Percentiles rank a stretch among this genome's conserved stretches.
Evolutionary conservation across 2,113 vertebrate genomes (phyloP).

Genomic region (Bostrychus sinensis): DNA sequence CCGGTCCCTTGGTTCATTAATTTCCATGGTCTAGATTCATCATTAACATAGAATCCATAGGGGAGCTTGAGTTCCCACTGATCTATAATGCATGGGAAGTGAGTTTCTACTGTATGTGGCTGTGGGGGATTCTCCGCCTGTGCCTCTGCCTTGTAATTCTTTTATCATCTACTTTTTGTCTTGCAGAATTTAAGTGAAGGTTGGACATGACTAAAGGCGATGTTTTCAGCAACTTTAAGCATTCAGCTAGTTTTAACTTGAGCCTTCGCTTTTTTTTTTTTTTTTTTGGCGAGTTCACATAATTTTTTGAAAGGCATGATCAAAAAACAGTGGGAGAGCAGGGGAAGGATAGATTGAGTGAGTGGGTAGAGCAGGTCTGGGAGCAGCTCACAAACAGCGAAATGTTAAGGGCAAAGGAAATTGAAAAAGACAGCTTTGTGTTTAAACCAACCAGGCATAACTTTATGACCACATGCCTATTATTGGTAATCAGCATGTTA

Average conservation of each 20-base stretch:
- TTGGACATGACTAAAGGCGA: slow-evolving; percentile 54
- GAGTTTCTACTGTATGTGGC: slow-evolving; percentile 39
- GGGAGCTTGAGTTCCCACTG: slow-evolving; percentile 52
- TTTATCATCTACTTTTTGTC: slow-evolving; percentile 57
- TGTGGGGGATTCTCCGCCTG: slow-evolving; percentile 59
- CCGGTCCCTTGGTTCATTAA: slow-evolving; percentile 26
- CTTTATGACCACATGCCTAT: background rate
- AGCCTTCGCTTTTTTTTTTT: slow-evolving; percentile 43
- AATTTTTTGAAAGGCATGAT: slow-evolving; percentile 54
- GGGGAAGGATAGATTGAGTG: slow-evolving; percentile 1
- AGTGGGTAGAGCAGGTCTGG: slow-evolving; percentile 7
- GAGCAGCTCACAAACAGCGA: slow-evolving; percentile 23
- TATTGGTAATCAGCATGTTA: background rate
- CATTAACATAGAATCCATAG: slow-evolving; percentile 53
- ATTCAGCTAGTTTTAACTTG: slow-evolving; percentile 33
- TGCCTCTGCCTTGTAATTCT: slow-evolving; percentile 65
- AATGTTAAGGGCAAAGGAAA: slow-evolving; percentile 29
- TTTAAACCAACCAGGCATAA: slow-evolving; percentile 32
- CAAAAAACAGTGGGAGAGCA: slow-evolving; percentile 28
- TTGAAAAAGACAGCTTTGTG: slow-evolving; percentile 24
- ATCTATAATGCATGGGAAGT: slow-evolving; percentile 65
- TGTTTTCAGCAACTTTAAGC: slow-evolving; percentile 60
- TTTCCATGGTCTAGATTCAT: slow-evolving; percentile 44
- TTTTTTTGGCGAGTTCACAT: slow-evolving; percentile 47
- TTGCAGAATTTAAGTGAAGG: slow-evolving; percentile 61